A percentile compares a stretch with the other conserved stretches of the same genome.
These are phyloP conservation scores for Caretta caretta DNA, from an alignment of 2,113 vertebrate species.

Conservation along the genomic window DNA sequence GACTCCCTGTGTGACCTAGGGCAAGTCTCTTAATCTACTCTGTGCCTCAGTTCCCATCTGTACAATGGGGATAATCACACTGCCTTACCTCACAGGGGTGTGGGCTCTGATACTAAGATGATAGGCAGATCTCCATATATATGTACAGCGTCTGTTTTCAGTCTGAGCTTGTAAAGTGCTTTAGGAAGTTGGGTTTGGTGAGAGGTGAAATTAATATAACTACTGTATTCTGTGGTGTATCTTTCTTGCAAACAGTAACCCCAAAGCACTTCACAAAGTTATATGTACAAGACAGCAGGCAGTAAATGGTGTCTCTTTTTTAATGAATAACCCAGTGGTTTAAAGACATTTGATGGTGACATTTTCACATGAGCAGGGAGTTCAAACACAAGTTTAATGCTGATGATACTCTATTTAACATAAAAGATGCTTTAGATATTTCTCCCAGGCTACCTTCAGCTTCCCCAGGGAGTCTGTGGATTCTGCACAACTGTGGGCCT, in stretches of 20 bases:
- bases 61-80: not conserved
- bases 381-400: accelerated
- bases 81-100: not conserved
- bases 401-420: accelerated
- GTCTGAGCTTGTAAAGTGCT: not conserved
- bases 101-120: not conserved
- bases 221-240: not conserved
- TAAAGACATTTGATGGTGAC: not conserved
- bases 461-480: not conserved
- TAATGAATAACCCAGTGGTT: too few relatives aligned
- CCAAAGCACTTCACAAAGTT: accelerated
- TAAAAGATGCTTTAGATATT: not conserved
- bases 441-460: not conserved
- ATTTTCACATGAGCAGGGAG: accelerated
- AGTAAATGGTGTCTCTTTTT: not conserved
- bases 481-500: not conserved
- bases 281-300: accelerated
- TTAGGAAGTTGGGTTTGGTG: not conserved
- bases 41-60: not conserved
- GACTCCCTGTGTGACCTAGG: not conserved
- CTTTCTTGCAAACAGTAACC: not conserved
- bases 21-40: not conserved
- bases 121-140: not conserved
- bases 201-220: not conserved
- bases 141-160: not conserved